Evolutionary conservation across 2,113 vertebrate species (phyloP).

Genomic region (Phrynosoma blainvillii): DNA sequence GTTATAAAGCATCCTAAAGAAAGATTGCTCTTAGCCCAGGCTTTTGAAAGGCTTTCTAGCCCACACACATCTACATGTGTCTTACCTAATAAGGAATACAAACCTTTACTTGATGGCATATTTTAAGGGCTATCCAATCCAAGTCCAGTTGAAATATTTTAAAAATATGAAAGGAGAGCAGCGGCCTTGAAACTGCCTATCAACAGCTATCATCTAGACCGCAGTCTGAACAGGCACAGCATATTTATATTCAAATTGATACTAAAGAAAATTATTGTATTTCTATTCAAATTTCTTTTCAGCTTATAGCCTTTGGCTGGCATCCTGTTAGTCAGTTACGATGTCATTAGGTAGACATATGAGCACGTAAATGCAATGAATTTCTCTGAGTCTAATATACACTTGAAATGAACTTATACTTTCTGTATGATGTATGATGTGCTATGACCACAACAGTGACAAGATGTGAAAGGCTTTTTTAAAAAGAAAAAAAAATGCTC

Average conservation of each 20-base stretch:
- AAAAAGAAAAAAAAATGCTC: background rate
- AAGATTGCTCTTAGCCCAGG: background rate
- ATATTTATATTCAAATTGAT: background rate
- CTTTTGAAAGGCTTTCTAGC: background rate
- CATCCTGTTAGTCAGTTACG: too few relatives aligned
- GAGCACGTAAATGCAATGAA: background rate
- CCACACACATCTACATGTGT: background rate
- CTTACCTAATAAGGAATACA: background rate
- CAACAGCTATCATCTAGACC: background rate
- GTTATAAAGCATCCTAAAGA: background rate
- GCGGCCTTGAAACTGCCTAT: background rate
- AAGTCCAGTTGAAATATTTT: background rate
- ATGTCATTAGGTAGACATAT: too few relatives aligned
- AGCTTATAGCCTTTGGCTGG: too few relatives aligned
- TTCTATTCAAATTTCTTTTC: background rate
- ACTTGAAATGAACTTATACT: background rate
- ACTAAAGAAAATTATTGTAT: background rate
- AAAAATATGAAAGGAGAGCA: background rate
- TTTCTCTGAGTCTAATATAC: rapidly evolving
- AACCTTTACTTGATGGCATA: background rate
- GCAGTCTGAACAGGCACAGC: background rate
- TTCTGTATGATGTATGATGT: background rate
- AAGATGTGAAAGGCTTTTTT: background rate
- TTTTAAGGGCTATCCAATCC: background rate
- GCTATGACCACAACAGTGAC: background rate